These are phyloP conservation scores for Petrocephalus schoutedeni DNA, from an alignment of 2,797 vertebrate species.

Conservation along the genomic window DNA sequence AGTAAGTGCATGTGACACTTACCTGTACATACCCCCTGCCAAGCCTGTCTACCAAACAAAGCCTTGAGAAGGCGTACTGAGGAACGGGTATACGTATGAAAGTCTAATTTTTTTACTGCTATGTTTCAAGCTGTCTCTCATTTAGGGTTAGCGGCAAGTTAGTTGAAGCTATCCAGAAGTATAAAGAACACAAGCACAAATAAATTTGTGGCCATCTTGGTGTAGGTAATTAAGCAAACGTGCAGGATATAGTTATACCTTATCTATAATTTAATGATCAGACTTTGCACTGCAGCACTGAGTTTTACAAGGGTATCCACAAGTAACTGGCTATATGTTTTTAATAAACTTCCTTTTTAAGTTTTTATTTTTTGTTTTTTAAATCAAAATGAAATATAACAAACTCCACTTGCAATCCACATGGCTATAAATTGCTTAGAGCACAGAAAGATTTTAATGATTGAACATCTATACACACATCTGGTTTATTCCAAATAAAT, in stretches of 20 bases:
- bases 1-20: not conserved
- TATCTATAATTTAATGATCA: not conserved
- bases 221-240: not conserved
- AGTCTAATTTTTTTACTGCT: not conserved
- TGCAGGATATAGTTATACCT: not conserved
- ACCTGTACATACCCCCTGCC: not conserved
- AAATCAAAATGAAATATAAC: not conserved
- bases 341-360: not conserved
- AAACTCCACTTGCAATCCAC: not conserved
- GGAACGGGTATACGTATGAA: not conserved
- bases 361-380: not conserved
- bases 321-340: not conserved
- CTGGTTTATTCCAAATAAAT: not conserved
- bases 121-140: not conserved
- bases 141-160: not conserved
- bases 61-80: not conserved
- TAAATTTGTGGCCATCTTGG: not conserved
- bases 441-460: not conserved
- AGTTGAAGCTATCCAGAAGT: not conserved
- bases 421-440: not conserved
- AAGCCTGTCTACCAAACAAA: not conserved
- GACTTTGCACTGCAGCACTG: not conserved
- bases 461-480: not conserved
- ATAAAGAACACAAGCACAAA: not conserved
- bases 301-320: not conserved